Evolutionary conservation across 2,113 vertebrate genomes (phyloP), one percentile per base, ranked within the genome.

Genomic region (Prunella himalayana): DNA sequence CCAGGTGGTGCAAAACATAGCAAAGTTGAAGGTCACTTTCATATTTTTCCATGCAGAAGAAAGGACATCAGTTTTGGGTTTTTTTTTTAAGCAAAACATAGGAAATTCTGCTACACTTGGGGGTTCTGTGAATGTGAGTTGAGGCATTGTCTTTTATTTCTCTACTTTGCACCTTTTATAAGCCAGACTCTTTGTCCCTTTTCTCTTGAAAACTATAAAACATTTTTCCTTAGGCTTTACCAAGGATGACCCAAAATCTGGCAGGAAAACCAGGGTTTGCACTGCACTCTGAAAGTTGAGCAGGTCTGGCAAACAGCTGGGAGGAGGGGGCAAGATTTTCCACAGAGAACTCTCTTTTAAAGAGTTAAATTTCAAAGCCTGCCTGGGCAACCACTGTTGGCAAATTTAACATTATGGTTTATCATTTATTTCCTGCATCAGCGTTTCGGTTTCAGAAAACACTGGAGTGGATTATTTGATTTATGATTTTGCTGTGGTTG

Each of bases 401-500:
- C 47, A 63, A 53, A 83, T 42, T 21, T 83, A 83, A 82, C 59
- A 2, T 51, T 42, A 17, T 5, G 24, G 23, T 64, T 91, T 81
- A 19, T 71, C 24, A 13, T 93, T 83, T 90, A 6, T 95, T 77
- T 93, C 50, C 51, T 73, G 1, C 80, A 56, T 81, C 82, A 97
- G 97, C 12, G 1, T 94, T 59, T 92, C 79, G 5, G 6, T 97
- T 45, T n/a, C 0, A 7, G 94, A 97, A 84, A 92, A 97, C 68
- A 94, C 88, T 3, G 95, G 92, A 93, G 72, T 78, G 73, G 76
- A 93, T 80, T 79, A 88, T 84, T 86, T 91, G 2, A 61, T 97
- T 94, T 95, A 94, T 44, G 6, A 61, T 79, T 95, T 97, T 59
- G 45, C 84, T 49, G 91, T 59, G 81, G 33, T 11, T 33, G 94